A percentile compares a stretch with the other conserved stretches of the same genome.
phyloP scores from a whole-genome alignment of 2,888 invertebrate genomes.

The Drosophila conformis region DNA sequence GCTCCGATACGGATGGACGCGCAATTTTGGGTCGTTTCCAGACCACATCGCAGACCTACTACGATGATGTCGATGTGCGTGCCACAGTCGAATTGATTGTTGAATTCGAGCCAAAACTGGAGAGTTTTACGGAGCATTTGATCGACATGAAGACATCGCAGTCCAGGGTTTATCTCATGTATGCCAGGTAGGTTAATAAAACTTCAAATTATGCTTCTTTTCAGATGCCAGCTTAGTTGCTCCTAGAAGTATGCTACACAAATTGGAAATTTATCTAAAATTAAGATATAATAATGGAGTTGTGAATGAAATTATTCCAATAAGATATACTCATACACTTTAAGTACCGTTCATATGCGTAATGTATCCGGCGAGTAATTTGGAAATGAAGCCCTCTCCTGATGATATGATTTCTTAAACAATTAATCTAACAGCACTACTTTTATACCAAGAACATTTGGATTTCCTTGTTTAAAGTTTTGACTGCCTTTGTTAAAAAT shows the following conservation, averaged over 20 bases:
- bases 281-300: not conserved
- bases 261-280: not conserved
- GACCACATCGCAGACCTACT: constrained; percentile 94
- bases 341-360: not conserved
- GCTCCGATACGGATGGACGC: constrained; percentile 97
- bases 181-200: constrained; percentile 90
- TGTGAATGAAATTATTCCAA: not conserved
- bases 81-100: constrained; percentile 96
- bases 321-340: not conserved
- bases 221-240: fast-evolving
- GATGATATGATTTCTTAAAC: not conserved
- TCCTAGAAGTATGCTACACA: constrained; percentile 33
- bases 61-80: constrained; percentile 96
- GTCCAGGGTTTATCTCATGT: constrained; percentile 95
- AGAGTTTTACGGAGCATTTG: constrained; percentile 92
- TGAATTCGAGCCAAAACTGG: constrained; percentile 96
- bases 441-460: not conserved
- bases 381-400: no score
- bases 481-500: not conserved
- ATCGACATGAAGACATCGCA: constrained; percentile 93
- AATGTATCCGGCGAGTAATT: not conserved
- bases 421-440: not conserved
- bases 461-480: not conserved
- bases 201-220: not conserved
- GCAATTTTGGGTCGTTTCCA: constrained; percentile 97